A percentile compares a stretch with the other conserved stretches of the same genome.
Evolutionary conservation across 2,888 invertebrate species (phyloP).

Genomic region (Disparrhopalites patrizii): DNA sequence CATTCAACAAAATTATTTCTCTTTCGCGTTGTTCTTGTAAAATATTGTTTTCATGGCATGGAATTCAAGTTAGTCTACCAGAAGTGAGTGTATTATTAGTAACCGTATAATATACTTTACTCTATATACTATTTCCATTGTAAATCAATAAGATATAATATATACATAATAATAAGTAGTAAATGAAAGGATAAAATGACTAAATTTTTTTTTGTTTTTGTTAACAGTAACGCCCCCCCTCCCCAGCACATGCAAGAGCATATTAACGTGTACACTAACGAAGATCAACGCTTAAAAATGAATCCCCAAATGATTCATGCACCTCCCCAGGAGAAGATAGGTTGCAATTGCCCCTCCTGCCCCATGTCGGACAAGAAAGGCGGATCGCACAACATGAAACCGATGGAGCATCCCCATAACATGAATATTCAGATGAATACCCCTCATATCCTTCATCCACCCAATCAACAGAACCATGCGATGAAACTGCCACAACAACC

Average conservation of each 20-base stretch:
- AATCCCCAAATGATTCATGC: constrained; percentile 14
- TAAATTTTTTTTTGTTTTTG: too few species aligned
- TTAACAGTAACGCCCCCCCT: constrained; percentile 8
- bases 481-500: not conserved
- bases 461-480: constrained; percentile 12
- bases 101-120: too few species aligned
- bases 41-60: too few species aligned
- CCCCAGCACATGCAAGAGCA: constrained; percentile 18
- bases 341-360: constrained; percentile 14
- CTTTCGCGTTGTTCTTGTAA: too few species aligned
- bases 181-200: too few species aligned
- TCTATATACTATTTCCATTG: too few species aligned
- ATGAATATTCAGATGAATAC: not conserved
- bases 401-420: not conserved
- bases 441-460: constrained; percentile 22
- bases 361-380: constrained; percentile 5
- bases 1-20: too few species aligned
- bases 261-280: constrained; percentile 14
- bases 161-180: too few species aligned
- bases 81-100: too few species aligned
- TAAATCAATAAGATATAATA: too few species aligned
- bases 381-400: constrained; percentile 4
- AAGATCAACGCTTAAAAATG: constrained; percentile 25
- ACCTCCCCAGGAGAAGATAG: constrained; percentile 8
- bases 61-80: too few species aligned